These are phyloP conservation scores for Pithys albifrons DNA, from an alignment of 2,113 vertebrate genomes.

Conservation along the genomic window DNA sequence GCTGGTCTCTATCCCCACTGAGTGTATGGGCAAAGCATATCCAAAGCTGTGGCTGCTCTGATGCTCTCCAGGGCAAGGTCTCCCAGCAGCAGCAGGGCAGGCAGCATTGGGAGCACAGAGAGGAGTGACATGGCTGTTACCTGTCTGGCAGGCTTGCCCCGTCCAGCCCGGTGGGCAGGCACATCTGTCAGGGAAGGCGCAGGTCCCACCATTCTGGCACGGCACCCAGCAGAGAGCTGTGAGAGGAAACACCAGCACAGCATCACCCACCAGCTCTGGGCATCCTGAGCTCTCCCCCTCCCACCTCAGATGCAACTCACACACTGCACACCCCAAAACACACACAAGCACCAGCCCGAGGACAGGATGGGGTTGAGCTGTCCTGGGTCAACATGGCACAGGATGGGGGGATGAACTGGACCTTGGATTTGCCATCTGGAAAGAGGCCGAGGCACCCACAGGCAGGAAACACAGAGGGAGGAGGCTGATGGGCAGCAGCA, in stretches of 20 bases:
- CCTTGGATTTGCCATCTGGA: neutral
- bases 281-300: neutral
- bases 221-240: slow-evolving; percentile 81
- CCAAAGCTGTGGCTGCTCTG: neutral
- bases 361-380: neutral
- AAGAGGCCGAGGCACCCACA: neutral
- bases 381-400: neutral
- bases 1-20: neutral
- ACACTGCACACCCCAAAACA: neutral
- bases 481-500: neutral
- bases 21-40: neutral
- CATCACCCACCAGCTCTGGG: neutral
- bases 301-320: accelerated
- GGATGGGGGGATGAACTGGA: neutral
- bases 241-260: neutral
- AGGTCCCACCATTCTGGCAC: slow-evolving; percentile 85
- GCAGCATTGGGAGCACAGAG: neutral
- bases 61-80: neutral
- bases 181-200: slow-evolving; percentile 79
- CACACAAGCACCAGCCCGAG: neutral
- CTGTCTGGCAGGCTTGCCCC: slow-evolving; percentile 83
- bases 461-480: neutral
- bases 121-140: slow-evolving; percentile 41
- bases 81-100: neutral
- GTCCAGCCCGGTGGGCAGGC: slow-evolving; percentile 82